A percentile compares a stretch with the other conserved stretches of the same genome.
These are phyloP conservation scores for Schizopygopsis pylzovi DNA, from an alignment of 2,797 vertebrate species.

Conservation along the genomic window DNA sequence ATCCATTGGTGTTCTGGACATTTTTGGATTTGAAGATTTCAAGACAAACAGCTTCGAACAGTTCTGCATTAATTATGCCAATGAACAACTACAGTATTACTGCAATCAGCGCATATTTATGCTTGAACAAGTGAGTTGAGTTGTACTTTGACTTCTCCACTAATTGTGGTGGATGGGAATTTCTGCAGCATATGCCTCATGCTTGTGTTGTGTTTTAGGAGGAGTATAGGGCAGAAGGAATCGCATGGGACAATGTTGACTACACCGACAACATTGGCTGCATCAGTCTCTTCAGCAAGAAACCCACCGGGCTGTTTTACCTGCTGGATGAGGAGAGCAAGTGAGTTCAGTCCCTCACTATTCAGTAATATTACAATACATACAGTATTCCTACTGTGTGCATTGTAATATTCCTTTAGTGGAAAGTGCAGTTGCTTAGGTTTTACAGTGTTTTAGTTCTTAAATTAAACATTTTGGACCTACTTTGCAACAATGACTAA, in stretches of 20 bases:
- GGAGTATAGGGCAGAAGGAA: conserved; percentile 90
- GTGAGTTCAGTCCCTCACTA: conserved; percentile 70
- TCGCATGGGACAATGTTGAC: conserved; percentile 89
- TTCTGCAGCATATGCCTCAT: not conserved
- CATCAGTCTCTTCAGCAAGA: conserved; percentile 89
- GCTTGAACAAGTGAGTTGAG: conserved; percentile 83
- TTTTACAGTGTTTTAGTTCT: not conserved
- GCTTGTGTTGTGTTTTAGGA: conserved; percentile 77
- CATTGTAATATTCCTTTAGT: not conserved
- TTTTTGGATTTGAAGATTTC: conserved; percentile 96
- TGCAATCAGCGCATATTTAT: conserved; percentile 93
- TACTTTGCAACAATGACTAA: not conserved
- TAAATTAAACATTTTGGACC: not conserved
- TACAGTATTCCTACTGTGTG: not conserved
- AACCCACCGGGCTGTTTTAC: conserved; percentile 88
- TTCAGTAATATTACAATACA: too few species aligned
- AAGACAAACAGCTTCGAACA: conserved; percentile 94
- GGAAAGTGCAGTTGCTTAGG: not conserved
- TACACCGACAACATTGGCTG: conserved; percentile 90
- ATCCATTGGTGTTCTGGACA: conserved; percentile 92
- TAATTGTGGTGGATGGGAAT: not conserved
- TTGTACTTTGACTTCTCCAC: not conserved
- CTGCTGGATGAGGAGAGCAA: conserved; percentile 92
- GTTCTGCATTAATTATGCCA: conserved; percentile 96
- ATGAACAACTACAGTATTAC: conserved; percentile 91